These are phyloP conservation scores for Papilio glaucus DNA, from an alignment of 1,140 invertebrate species.

Conservation along the genomic window DNA sequence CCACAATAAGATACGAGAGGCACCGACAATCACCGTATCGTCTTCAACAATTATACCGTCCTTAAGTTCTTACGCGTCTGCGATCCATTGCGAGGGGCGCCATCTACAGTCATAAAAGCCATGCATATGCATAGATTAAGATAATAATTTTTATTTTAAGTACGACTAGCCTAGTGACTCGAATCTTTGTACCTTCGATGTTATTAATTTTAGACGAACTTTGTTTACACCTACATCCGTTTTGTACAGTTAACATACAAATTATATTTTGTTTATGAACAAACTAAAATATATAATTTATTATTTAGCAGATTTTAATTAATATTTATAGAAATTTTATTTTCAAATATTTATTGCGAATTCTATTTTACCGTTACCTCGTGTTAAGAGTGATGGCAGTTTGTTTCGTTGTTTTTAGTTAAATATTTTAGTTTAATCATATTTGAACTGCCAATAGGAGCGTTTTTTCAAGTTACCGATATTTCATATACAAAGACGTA, in stretches of 20 bases:
- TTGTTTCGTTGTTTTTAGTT: slow-evolving; percentile 56
- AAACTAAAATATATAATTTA: slow-evolving; percentile 78
- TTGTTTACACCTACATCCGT: slow-evolving; percentile 63
- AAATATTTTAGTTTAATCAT: slow-evolving; percentile 60
- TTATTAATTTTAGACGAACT: slow-evolving; percentile 63
- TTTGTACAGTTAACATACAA: slow-evolving; percentile 72
- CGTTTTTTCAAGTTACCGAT: slow-evolving; percentile 71
- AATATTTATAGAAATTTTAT: slow-evolving; percentile 67
- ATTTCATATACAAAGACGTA: slow-evolving; percentile 72
- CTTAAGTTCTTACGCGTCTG: slow-evolving; percentile 50
- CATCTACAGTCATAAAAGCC: slow-evolving; percentile 75
- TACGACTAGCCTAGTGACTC: slow-evolving; percentile 63
- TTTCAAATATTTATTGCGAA: slow-evolving; percentile 65
- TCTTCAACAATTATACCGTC: slow-evolving; percentile 76
- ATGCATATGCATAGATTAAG: slow-evolving; percentile 62
- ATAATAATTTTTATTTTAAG: slow-evolving; percentile 72
- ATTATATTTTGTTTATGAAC: slow-evolving; percentile 78
- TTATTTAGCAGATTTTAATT: slow-evolving; percentile 73
- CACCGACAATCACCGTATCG: slow-evolving; percentile 70
- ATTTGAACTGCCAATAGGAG: slow-evolving; percentile 67
- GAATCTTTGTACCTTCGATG: slow-evolving; percentile 76
- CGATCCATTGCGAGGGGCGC: slow-evolving; percentile 54
- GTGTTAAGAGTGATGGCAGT: slow-evolving; percentile 63
- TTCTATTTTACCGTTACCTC: slow-evolving; percentile 64
- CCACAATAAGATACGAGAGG: slow-evolving; percentile 80